Conservation (phyloP, 2,113 vertebrate species). For the Thunnus thynnus region DNA sequence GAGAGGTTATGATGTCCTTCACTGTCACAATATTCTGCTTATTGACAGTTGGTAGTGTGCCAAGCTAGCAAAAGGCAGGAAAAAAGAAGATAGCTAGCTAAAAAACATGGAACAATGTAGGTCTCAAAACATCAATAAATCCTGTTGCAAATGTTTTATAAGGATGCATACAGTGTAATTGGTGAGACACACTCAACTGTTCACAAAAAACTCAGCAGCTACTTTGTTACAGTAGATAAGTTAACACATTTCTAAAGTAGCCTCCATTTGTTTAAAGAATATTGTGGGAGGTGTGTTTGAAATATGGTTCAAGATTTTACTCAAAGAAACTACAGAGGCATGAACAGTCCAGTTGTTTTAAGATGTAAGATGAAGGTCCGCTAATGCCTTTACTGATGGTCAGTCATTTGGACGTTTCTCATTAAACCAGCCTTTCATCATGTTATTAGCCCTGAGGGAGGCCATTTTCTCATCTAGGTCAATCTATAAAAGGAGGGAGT, state of each 20-base stretch:
- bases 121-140: too few species aligned
- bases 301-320: not conserved
- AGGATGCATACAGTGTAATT: too few species aligned
- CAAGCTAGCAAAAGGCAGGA: not conserved
- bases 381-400: slow-evolving; percentile 22
- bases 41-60: not conserved
- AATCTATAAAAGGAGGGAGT: slow-evolving; percentile 51
- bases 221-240: not conserved
- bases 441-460: slow-evolving; percentile 50
- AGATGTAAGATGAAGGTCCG: not conserved
- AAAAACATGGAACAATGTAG: too few species aligned
- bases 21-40: not conserved
- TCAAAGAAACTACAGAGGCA: not conserved
- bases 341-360: not conserved
- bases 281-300: not conserved
- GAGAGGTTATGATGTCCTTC: not conserved
- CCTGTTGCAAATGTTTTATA: too few species aligned
- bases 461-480: slow-evolving; percentile 48
- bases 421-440: slow-evolving; percentile 45
- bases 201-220: too few species aligned
- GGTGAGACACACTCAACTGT: too few species aligned
- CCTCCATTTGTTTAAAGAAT: not conserved
- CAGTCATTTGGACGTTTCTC: slow-evolving; percentile 45
- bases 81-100: not conserved
- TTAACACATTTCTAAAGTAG: not conserved